Percentiles rank a stretch among this genome's conserved stretches.
These are phyloP conservation scores for Bubo blakistoni DNA, from an alignment of 2,113 vertebrate genomes.

Conservation along the genomic window DNA sequence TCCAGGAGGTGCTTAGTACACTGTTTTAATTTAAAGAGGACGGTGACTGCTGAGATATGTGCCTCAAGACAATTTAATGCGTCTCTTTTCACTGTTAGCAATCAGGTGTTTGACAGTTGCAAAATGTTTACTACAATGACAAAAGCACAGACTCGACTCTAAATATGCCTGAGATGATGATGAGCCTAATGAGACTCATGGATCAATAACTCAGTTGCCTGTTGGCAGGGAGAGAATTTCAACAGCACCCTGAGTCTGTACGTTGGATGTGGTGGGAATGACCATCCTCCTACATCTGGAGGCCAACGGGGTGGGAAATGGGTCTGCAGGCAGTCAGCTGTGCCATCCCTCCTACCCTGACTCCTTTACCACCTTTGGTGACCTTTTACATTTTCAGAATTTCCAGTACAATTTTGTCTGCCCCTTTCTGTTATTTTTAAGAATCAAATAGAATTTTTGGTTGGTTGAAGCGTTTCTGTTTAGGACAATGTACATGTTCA, in stretches of 20 bases:
- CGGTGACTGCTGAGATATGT: background rate
- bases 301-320: background rate
- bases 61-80: background rate
- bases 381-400: background rate
- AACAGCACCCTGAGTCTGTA: background rate
- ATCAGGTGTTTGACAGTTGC: background rate
- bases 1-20: background rate
- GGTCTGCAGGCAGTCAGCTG: background rate
- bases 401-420: background rate
- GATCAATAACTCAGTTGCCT: background rate
- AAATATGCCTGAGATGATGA: background rate
- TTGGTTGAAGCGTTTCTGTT: background rate
- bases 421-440: background rate
- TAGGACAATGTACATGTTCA: background rate
- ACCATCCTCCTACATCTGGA: background rate
- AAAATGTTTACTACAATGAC: background rate
- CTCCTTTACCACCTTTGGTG: background rate
- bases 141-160: background rate
- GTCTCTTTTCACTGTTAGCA: background rate
- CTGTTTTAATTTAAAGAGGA: background rate
- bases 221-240: background rate
- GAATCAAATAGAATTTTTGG: background rate
- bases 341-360: background rate
- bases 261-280: background rate
- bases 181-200: background rate